Base-by-base conservation (phyloP, 2,888 invertebrate genomes). In the Noctuana brunneofusca region DNA sequence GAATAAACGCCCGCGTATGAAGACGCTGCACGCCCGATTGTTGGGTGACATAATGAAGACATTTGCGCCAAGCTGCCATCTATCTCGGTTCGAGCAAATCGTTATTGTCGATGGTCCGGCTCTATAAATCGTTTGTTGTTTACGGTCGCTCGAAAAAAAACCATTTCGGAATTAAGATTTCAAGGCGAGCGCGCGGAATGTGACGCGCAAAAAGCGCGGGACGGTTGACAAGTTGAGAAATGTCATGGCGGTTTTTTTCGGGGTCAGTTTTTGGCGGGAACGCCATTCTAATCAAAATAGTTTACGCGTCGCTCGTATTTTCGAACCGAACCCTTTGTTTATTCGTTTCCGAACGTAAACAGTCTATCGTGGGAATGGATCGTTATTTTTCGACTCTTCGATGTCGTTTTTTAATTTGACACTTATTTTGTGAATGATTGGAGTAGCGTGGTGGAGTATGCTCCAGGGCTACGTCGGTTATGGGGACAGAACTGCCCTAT, bases 241-340 rank as follows among this genome's bases (percentile, higher is more conserved):
- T 86, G 85, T 84, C 83, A 82, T 68, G 75, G 82, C 75, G 68
- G 74, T 79, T 81, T 81, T 83, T 80, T 58, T 48, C 18, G 76
- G 75, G 75, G 71, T 80, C 78, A 80, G 76, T 81, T 87, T 78
- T 88, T 84, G 80, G 83, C 81, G 82, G 81, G 84, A 83, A 84
- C 84, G 86, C 86, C 85, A 87, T 89, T 89, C 90, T 89, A 89
- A 91, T 91, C 90, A 90, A 91, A 90, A 91, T 91, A 87, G 89
- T 91, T 90, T 90, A 90, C 91, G 89, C 86, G 81, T 79, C 76
- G 75, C 71, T 74, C 73, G 72, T 68, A 71, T 70, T 69, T 73
- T 68, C 69, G 70, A 69, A 66, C 67, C 66, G 71, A 72, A 65
- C 64, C 71, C 66, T 75, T 78, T 75, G 77, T 78, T 73, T 72